Conservation (phyloP, 64 coral and sea anemone genomes). For the Actinia tenebrosa region DNA sequence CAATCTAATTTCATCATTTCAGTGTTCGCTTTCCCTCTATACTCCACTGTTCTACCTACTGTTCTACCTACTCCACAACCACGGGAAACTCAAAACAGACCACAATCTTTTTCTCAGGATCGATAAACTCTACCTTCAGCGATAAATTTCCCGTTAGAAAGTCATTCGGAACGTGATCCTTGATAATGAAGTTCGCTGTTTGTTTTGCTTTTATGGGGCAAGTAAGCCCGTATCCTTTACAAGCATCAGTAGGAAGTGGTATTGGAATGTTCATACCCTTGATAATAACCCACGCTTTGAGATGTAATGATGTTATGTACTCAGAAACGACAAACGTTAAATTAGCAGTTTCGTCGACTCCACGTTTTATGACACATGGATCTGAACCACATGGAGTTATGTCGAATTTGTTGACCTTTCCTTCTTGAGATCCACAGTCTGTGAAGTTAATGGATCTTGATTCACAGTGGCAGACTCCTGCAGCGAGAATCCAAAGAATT, state of each 20-base stretch:
- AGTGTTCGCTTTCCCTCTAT: no score
- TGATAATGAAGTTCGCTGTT: neutral
- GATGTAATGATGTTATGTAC: neutral
- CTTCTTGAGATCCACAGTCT: constrained; percentile 31
- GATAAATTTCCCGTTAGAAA: neutral
- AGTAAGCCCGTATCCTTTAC: neutral
- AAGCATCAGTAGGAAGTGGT: neutral
- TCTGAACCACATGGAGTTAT: constrained; percentile 1
- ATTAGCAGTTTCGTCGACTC: constrained; percentile 1
- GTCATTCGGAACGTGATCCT: neutral
- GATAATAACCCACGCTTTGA: constrained; percentile 1
- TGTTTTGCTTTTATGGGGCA: neutral
- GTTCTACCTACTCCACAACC: neutral
- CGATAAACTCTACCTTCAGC: neutral
- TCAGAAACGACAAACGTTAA: constrained; percentile 5
- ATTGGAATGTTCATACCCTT: neutral
- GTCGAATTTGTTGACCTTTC: neutral
- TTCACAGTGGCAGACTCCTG: neutral
- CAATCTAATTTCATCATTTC: no score
- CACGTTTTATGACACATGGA: constrained; percentile 21
- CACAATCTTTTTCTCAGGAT: constrained; percentile 4
- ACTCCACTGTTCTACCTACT: neutral
- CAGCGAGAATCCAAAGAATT: neutral
- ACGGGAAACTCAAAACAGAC: constrained; percentile 10
- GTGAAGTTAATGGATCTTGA: neutral